A percentile compares a stretch with the other conserved stretches of the same genome.
phyloP scores from a whole-genome alignment of 1,140 invertebrate genomes.

The Dinoponera quadriceps region DNA sequence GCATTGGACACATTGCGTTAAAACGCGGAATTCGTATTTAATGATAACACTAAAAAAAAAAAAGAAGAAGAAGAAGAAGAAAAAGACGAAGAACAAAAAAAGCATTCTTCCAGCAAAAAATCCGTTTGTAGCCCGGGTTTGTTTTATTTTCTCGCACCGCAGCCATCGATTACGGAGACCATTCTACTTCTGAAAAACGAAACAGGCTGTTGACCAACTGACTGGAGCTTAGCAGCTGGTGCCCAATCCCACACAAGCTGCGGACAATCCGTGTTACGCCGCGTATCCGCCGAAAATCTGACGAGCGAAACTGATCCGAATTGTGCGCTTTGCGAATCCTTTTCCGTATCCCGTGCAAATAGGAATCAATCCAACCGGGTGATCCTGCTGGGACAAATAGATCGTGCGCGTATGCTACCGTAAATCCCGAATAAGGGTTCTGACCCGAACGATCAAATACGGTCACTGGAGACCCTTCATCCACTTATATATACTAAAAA shows the following conservation, averaged over 20 bases:
- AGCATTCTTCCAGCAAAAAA: not conserved
- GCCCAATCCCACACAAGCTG: too few relatives aligned
- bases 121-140: not conserved
- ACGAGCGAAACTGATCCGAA: not conserved
- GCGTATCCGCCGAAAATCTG: not conserved
- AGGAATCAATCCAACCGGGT: not conserved
- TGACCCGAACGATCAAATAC: not conserved
- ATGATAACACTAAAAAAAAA: too few relatives aligned
- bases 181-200: too few relatives aligned
- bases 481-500: not conserved
- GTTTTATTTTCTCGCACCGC: not conserved
- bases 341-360: not conserved
- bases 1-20: not conserved
- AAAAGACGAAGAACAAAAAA: not conserved
- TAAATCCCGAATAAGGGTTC: not conserved
- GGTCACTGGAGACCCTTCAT: not conserved
- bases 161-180: too few relatives aligned
- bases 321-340: not conserved
- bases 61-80: not conserved
- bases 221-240: too few relatives aligned
- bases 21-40: not conserved
- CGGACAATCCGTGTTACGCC: not conserved
- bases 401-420: not conserved
- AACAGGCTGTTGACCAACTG: too few relatives aligned
- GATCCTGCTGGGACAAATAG: not conserved